Base-by-base conservation (phyloP, 2,113 vertebrate genomes). In the Scortum barcoo region DNA sequence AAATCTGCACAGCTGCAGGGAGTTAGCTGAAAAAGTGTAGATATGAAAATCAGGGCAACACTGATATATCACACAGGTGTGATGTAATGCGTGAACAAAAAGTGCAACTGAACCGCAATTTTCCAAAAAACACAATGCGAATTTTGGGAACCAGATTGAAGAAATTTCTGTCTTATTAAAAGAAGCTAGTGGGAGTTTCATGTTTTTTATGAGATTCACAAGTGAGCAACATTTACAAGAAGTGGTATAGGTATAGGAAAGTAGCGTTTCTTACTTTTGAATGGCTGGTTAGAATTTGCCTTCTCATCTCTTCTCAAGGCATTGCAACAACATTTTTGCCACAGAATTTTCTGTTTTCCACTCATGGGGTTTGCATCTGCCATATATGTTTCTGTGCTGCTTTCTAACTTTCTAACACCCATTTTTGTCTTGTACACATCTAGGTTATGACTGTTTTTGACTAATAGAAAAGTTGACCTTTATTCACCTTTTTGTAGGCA, bases 391-490 rank as follows among this genome's bases (percentile, higher is more conserved):
- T 42, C 19, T 68, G 30, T 71, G 13, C 12, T 54, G 30, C 24
- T 19, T 30, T 40, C 7, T 28, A 38, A 58, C 11, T 4, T 44
- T 6, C 33, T 36, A 36, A 36, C 33, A 44, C 22, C 22, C 28
- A 0, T 26, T 76, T 70, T 46, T 22, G 30, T 69, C 28, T 48
- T 28, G 13, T 56, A 3, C 6, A 38, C 0, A 3, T 22, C n/a
- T 20, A 30, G 73, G 10, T 19, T 8, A 36, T 58, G 51, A 38
- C 11, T 56, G 56, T 76, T 81, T 69, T 70, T 69, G 22, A 65
- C 51, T 16, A 67, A 48, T 2, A 33, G 11, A 63, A 22, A 46
- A 22, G 17, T 12, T 73, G 20, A 84, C 60, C 26, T 79, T 60
- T 54, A 2, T 36, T 82, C 12, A 42, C 46, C 22, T 61, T 50